Percentiles rank a stretch among this genome's conserved stretches.
phyloP scores from a whole-genome alignment of 2,888 invertebrate genomes.

The Caenorhabditis doughertyi region DNA sequence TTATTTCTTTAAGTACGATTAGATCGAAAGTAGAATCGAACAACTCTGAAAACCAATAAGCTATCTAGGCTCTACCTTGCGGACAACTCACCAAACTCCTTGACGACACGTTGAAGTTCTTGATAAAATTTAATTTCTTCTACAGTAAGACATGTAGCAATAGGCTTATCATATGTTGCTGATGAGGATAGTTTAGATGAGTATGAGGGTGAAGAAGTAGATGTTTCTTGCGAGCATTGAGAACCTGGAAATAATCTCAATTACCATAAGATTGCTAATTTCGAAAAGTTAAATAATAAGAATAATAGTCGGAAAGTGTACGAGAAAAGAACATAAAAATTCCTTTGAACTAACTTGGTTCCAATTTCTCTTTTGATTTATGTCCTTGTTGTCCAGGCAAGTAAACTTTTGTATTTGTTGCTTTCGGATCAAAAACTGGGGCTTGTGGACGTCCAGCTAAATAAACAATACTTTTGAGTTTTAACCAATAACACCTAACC shows the following conservation, averaged over 20 bases:
- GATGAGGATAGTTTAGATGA: too few species aligned
- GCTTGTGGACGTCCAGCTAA: not conserved
- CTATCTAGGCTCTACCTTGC: too few species aligned
- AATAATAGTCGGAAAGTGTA: too few species aligned
- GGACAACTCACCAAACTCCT: not conserved
- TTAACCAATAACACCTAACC: not conserved
- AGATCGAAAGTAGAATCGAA: conserved; percentile 7
- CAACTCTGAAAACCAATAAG: not conserved
- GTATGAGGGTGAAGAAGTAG: too few species aligned
- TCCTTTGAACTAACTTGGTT: not conserved
- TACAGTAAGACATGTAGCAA: too few species aligned
- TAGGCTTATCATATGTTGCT: too few species aligned
- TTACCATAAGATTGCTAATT: too few species aligned
- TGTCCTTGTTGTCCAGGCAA: conserved; percentile 6
- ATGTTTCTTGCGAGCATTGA: not conserved
- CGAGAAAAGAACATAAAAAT: too few species aligned
- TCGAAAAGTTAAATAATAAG: too few species aligned
- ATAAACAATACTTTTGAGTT: not conserved
- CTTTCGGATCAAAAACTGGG: conserved; percentile 16
- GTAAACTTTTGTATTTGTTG: not conserved
- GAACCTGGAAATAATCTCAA: too few species aligned
- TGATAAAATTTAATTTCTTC: not conserved
- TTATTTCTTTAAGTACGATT: not conserved
- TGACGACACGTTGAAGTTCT: not conserved
- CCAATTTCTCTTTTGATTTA: not conserved